These are phyloP conservation scores for Illadopsis cleaveri DNA, from an alignment of 2,113 vertebrate species.

Conservation along the genomic window DNA sequence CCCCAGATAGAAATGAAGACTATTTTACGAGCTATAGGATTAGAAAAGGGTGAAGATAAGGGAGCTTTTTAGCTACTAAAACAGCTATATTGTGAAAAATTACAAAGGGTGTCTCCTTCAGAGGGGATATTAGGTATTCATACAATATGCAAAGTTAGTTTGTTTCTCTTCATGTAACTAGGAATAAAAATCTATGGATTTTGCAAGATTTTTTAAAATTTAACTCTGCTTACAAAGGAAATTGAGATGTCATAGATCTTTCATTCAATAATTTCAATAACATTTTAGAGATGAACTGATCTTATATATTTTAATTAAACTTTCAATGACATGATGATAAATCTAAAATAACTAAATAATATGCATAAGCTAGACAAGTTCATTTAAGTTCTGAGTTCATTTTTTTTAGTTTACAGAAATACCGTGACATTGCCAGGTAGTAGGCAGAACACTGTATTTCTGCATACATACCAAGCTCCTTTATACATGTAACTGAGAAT, in stretches of 20 bases:
- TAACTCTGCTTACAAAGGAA: neutral
- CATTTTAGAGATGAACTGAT: neutral
- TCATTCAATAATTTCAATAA: neutral
- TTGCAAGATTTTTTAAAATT: neutral
- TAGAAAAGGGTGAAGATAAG: neutral
- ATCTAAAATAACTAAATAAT: neutral
- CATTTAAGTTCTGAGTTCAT: neutral
- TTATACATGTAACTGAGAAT: neutral
- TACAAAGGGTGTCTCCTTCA: neutral
- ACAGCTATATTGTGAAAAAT: neutral
- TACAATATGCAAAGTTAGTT: neutral
- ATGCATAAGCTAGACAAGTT: neutral
- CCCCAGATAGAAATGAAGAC: neutral
- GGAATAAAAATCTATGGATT: neutral
- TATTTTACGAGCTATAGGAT: neutral
- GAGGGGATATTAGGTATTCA: neutral
- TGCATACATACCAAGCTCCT: neutral
- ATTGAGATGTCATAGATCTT: neutral
- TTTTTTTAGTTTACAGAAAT: neutral
- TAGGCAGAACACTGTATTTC: neutral
- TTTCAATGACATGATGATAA: neutral
- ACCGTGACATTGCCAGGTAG: neutral
- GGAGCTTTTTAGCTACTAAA: neutral
- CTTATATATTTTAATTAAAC: neutral
- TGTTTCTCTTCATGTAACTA: neutral